Base-by-base conservation (phyloP, 1,140 invertebrate species). In the Drosophila sp. region DNA sequence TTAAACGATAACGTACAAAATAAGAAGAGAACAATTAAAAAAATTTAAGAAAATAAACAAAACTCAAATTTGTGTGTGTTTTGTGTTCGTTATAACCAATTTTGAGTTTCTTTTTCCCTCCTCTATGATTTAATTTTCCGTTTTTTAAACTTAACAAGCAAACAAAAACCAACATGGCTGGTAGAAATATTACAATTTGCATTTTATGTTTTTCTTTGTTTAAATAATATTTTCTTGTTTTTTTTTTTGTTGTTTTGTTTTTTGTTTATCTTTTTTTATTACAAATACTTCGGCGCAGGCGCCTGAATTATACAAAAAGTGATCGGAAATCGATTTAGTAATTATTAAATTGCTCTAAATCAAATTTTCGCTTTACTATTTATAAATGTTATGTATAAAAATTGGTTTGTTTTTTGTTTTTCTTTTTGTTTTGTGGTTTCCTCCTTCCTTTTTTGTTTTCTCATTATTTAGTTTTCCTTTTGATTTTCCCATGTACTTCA, bases 351-450 rank as follows among this genome's bases (percentile, higher is more conserved):
- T 90, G 78, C 86, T 79, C 86, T 90, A 86, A 85, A 90, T 80
- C 72, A 76, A 82, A 72, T 77, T 71, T 79, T 72, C 72, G 80
- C 79, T 75, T 73, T 23, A 40, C 60, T 79, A 71, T 76, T 76
- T 75, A 74, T 74, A 71, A 76, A 75, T 78, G 68, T 82, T 87
- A 79, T 87, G 83, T 85, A 85, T 85, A 87, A 85, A 85, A 82
- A 70, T 78, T 75, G 77, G 56, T 76, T 60, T 77, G 17, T 68
- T 61, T 71, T 76, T 61, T 61, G 25, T 62, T 66, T 64, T 35
- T 25, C 29, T 63, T 56, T 40, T 17, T 72, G 17, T 58, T 35
- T 72, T 57, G 55, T 57, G n/a, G 55, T 4, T 57, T 50, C 23
- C 23, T 11, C 7, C 8, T 27, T 23, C 33, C 23, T 60, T 5